Percentiles rank a stretch among this genome's conserved stretches.
phyloP scores from a whole-genome alignment of 2,113 vertebrate genomes.

The Chelonoidis abingdonii region DNA sequence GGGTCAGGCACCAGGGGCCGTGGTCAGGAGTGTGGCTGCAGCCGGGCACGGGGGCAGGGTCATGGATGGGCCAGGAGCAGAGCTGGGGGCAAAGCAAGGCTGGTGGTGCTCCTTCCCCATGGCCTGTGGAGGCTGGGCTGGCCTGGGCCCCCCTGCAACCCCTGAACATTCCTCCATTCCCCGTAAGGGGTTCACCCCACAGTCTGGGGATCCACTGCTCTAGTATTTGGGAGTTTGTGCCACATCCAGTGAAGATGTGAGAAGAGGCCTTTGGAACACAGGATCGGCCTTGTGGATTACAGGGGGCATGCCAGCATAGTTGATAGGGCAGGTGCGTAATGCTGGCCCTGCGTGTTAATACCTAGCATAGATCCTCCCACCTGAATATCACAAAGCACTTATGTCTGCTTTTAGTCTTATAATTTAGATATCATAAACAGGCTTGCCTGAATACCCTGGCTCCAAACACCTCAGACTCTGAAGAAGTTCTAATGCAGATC shows the following conservation, averaged over 20 bases:
- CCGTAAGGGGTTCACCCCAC: no score
- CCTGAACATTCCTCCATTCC: no score
- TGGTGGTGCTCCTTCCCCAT: no score
- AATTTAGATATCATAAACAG: neutral
- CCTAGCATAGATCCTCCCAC: neutral
- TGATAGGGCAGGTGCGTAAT: neutral
- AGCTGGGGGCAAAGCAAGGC: no score
- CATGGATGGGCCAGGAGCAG: no score
- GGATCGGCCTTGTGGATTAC: neutral
- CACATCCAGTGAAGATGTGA: neutral
- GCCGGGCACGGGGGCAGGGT: accelerated
- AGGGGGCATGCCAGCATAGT: neutral
- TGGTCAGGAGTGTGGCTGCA: no score
- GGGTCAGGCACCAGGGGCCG: no score
- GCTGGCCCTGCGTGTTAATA: neutral
- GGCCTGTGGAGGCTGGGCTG: no score
- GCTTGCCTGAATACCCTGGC: neutral
- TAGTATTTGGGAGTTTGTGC: neutral
- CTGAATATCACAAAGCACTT: neutral
- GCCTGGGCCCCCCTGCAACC: no score
- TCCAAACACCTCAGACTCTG: neutral
- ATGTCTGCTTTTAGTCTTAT: neutral
- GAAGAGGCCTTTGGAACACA: neutral
- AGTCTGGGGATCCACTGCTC: neutral
- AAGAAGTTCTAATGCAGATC: neutral